phyloP scores from a whole-genome alignment of 1,140 invertebrate species.

The Ephestia elutella region DNA sequence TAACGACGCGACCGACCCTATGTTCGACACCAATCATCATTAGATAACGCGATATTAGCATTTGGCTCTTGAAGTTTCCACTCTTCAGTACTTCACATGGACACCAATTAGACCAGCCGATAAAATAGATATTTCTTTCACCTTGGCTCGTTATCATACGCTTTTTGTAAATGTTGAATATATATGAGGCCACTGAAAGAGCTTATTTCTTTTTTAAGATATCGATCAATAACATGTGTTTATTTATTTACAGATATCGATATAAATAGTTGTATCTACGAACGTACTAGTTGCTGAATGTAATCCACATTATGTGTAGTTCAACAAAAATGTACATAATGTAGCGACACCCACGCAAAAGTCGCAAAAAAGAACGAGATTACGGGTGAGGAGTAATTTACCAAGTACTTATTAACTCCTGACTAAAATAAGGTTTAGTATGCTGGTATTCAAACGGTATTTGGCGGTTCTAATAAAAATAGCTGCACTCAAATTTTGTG shows the following conservation, averaged over 20 bases:
- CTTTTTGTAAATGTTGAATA: neutral
- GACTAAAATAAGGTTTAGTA: no score
- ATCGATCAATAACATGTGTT: no score
- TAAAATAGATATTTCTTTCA: slow-evolving; percentile 17
- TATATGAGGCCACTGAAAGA: neutral
- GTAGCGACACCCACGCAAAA: slow-evolving; percentile 29
- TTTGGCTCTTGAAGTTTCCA: slow-evolving; percentile 33
- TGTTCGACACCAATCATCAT: slow-evolving; percentile 67
- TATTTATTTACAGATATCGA: no score
- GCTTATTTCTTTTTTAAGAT: neutral
- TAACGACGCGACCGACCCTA: slow-evolving; percentile 43
- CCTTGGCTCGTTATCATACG: neutral
- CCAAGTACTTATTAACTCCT: no score
- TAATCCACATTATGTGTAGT: neutral
- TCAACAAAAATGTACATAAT: neutral
- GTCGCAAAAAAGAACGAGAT: neutral
- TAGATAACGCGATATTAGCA: slow-evolving; percentile 64
- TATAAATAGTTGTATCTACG: no score
- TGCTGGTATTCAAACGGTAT: no score
- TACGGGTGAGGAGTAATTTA: neutral
- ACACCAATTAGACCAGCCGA: slow-evolving; percentile 29
- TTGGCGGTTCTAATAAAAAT: no score
- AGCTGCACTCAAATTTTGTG: no score
- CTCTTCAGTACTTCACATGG: slow-evolving; percentile 39
- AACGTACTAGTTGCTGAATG: neutral